Evolutionary conservation across 2,113 vertebrate genomes (phyloP), one percentile per base, ranked within the genome.

Genomic region (Megaceryle maxima): DNA sequence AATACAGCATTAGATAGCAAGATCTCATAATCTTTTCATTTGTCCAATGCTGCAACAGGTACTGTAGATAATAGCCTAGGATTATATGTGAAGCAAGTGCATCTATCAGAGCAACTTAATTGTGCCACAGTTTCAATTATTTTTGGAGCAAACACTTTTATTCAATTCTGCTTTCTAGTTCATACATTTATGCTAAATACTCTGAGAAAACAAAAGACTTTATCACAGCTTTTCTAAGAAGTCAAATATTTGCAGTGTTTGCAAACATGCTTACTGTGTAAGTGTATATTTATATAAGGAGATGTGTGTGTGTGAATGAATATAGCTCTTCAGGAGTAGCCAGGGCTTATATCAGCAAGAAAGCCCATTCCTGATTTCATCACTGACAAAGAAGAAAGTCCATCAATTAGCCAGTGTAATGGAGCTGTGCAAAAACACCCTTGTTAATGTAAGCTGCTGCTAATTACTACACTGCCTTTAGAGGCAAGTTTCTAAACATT

Each of bases 1-100:
- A 96, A 95, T 88, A 93, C 21, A 93, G 55, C n/a, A 66, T 15
- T 37, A 88, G 37, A 60, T 62, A 87, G 81, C 76, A 97, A 97
- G 72, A 82, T 72, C 25, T 87, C 46, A 79, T 88, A 56, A 93
- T 93, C 63, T 91, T 96, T 96, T 91, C 86, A 93, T 93, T 96
- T 88, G 83, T 80, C 63, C 90, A 96, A 55, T 3, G 18, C 56
- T 77, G 74, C 14, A 93, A 67, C 21, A 80, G 76, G 64, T 78
- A 74, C 20, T 13, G 3, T 62, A 82, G 82, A 43, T 92, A 93
- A 68, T 26, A 92, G 53, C 35, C 57, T 69, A 87, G 55, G 66
- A 92, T 89, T 68, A 48, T 64, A 50, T 22, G 7, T 60, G 59
- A 96, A 87, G 26, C 9, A 88, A 53, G 4, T n/a, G 44, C 35